Percentiles rank a stretch among this genome's conserved stretches.
These are phyloP conservation scores for Macrotrachela quadricornifera DNA, from an alignment of 1,140 invertebrate genomes.

Conservation along the genomic window DNA sequence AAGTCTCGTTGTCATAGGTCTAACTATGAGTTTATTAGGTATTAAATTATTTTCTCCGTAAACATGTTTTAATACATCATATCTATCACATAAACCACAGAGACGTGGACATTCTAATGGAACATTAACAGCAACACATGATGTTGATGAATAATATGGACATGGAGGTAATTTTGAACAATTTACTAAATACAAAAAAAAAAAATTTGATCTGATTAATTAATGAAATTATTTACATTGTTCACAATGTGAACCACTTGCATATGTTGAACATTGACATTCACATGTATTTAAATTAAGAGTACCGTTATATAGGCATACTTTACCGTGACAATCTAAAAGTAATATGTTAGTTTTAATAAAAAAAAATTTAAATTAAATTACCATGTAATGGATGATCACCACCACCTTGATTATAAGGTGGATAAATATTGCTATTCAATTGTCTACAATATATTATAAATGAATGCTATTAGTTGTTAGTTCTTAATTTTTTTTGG, in stretches of 20 bases:
- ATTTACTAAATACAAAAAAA: neutral
- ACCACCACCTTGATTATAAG: no score
- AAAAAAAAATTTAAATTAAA: no score
- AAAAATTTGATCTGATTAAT: neutral
- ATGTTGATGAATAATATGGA: constrained; percentile 12
- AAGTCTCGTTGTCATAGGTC: no score
- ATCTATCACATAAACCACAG: constrained; percentile 14
- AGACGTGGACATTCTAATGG: constrained; percentile 18
- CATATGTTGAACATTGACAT: constrained; percentile 12
- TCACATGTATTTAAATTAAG: constrained; percentile 12
- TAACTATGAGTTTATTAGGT: no score
- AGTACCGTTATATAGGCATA: constrained; percentile 13
- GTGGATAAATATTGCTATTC: no score
- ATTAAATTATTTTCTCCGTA: no score
- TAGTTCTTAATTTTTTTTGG: no score
- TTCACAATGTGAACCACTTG: constrained; percentile 11
- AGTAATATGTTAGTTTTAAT: neutral
- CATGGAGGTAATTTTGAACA: constrained; percentile 13
- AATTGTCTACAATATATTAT: no score
- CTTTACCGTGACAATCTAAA: constrained; percentile 11
- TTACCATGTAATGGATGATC: no score
- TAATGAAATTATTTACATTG: constrained; percentile 9
- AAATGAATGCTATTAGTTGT: no score
- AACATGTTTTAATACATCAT: no score
- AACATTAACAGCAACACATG: constrained; percentile 13